These are phyloP conservation scores for Oscheius sp. DNA, from an alignment of 2,888 invertebrate genomes.

Conservation along the genomic window DNA sequence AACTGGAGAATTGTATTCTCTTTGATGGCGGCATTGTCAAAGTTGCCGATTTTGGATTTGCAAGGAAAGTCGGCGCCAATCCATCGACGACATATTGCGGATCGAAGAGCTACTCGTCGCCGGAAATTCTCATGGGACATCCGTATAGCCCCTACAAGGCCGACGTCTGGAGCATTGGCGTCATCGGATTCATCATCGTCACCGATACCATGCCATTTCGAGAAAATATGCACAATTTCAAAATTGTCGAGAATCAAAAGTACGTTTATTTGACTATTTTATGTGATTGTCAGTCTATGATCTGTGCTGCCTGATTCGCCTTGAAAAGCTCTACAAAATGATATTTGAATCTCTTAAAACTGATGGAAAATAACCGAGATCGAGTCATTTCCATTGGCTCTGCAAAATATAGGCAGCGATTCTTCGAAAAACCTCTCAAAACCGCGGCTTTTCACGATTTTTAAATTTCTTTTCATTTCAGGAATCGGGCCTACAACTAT, in stretches of 20 bases:
- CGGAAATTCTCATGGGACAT: constrained; percentile 74
- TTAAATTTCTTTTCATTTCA: no score
- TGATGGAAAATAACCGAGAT: no score
- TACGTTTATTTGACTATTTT: no score
- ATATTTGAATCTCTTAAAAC: no score
- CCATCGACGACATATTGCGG: constrained; percentile 76
- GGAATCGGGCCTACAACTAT: constrained; percentile 34
- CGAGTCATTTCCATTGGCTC: no score
- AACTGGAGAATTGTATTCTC: constrained; percentile 76
- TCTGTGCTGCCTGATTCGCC: no score
- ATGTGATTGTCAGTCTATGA: no score
- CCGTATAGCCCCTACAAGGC: constrained; percentile 76
- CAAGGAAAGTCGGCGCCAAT: neutral
- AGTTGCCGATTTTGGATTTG: constrained; percentile 76
- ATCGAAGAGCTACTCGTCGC: constrained; percentile 75
- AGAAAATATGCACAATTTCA: constrained; percentile 66
- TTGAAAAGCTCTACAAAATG: no score
- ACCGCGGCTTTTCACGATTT: no score
- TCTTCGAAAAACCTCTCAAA: no score
- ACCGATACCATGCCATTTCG: constrained; percentile 76
- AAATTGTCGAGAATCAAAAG: no score
- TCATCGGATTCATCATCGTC: constrained; percentile 75
- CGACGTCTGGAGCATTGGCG: constrained; percentile 76
- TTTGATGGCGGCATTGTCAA: constrained; percentile 73
- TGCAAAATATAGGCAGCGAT: no score